phyloP scores from a whole-genome alignment of 92 coral and sea anemone genomes.

The Siderastrea siderea region DNA sequence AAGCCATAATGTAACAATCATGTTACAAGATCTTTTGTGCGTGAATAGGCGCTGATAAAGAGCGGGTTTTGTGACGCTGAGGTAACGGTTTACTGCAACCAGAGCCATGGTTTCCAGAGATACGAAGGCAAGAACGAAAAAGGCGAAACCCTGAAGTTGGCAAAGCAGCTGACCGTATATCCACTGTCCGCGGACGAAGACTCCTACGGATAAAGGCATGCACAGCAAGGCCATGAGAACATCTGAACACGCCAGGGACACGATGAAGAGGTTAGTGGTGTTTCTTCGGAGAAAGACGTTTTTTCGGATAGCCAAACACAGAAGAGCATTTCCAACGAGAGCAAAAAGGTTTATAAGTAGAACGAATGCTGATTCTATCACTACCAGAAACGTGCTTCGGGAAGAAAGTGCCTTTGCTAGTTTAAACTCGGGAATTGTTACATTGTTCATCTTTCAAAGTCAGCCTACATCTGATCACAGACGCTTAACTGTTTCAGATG shows the following conservation, averaged over 20 bases:
- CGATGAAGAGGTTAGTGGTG: conserved; percentile 71
- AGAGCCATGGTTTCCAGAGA: conserved; percentile 77
- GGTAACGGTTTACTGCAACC: conserved; percentile 80
- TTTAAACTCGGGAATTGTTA: not conserved
- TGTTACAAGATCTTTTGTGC: conserved; percentile 37
- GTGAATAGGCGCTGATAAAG: conserved; percentile 64
- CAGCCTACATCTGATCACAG: not conserved
- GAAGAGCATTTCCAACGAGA: conserved; percentile 65
- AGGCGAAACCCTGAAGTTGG: conserved; percentile 75
- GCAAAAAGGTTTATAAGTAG: conserved; percentile 60
- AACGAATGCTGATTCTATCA: conserved; percentile 53
- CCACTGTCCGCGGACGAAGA: conserved; percentile 71
- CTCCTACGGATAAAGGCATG: conserved; percentile 76
- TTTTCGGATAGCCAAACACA: conserved; percentile 62
- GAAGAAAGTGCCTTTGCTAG: conserved; percentile 21
- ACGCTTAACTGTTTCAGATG: not conserved
- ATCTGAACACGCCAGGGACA: conserved; percentile 72
- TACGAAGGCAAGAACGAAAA: conserved; percentile 70
- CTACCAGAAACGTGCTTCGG: conserved; percentile 14
- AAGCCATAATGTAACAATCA: conserved; percentile 61
- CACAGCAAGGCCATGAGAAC: conserved; percentile 76
- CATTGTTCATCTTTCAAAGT: not conserved
- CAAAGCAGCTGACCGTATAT: conserved; percentile 55
- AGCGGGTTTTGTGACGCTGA: conserved; percentile 71
- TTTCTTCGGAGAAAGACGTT: conserved; percentile 69